Evolutionary conservation across 2,888 invertebrate species (phyloP), one percentile per base, ranked within the genome.

Genomic region (Oscheius sp.): DNA sequence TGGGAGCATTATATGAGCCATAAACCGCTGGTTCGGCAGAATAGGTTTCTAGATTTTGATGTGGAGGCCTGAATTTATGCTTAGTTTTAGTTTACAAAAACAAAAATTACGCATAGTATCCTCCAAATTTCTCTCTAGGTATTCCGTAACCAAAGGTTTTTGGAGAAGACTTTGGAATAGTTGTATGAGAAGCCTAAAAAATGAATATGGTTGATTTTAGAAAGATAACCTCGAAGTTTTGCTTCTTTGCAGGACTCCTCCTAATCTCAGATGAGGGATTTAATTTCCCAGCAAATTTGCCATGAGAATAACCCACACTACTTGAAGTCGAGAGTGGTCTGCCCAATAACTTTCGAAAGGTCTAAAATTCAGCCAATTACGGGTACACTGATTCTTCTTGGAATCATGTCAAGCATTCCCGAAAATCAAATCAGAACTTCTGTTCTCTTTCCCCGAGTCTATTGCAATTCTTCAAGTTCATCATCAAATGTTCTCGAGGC

Each of bases 321-420:
- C 45, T 61, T 31, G 61, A 42, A 45, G 61, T 61, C n/a, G 61
- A 61, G 29, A 61, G 29, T 15, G 61, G 61, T 4, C 61, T 25
- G 15, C 61, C 61, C 6, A 61, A 45, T 3, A 61, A 15, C n/a
- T 61, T 25, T 4, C 61, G 39, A 31, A 61, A 61, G 8, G 61
- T 45, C 61, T 61, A 31, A 34, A 61, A 55, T 42, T 25, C 15
- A 23, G 42, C n/a, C 12, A 17, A 4, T 39, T 58, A n/a, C 31
- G 15, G 31, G 29, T 53, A 53, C n/a, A 25, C 29, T 33, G 53
- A 33, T 53, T 33, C 53, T 31, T 29, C 20, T 6, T 17, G 53
- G 29, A 50, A 25, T 50, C 31, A 33, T 17, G 6, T 53, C 29
- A 2, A 50, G 52, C n/a, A 8, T 29, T n/a, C n/a, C 1, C 29